Conservation (phyloP, 1,140 invertebrate species). For the Camponotus vicinus region DNA sequence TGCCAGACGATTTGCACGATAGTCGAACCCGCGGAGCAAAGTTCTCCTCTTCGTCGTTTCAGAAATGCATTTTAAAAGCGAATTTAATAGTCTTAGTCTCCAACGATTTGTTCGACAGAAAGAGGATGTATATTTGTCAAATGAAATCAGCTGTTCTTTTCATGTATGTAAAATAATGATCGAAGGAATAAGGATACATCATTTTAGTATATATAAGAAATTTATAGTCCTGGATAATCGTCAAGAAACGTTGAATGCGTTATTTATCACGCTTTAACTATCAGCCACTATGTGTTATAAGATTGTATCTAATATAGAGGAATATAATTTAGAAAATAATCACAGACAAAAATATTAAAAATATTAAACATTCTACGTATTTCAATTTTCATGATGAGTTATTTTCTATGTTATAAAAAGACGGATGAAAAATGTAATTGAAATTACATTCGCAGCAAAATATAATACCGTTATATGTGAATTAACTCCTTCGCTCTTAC, state of each 20-base stretch:
- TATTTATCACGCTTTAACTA: neutral
- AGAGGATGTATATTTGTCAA: constrained; percentile 21
- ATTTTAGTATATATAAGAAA: constrained; percentile 41
- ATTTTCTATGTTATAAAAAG: neutral
- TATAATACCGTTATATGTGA: constrained; percentile 37
- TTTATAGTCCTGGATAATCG: constrained; percentile 42
- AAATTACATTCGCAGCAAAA: constrained; percentile 1
- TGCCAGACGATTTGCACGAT: constrained; percentile 47
- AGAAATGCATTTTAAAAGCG: neutral
- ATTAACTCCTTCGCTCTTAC: constrained; percentile 15
- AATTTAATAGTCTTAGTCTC: neutral
- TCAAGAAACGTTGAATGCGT: constrained; percentile 27
- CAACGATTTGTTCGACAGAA: neutral
- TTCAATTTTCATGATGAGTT: neutral
- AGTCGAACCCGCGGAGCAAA: neutral
- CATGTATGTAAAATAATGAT: neutral
- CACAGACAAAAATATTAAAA: neutral
- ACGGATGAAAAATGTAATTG: constrained; percentile 24
- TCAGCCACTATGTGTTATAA: neutral
- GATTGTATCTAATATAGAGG: neutral
- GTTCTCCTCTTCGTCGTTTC: constrained; percentile 1
- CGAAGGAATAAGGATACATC: neutral
- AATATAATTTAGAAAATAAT: constrained; percentile 1
- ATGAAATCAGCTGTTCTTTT: constrained; percentile 1
- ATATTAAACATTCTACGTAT: neutral